phyloP scores from a whole-genome alignment of 2,797 vertebrate genomes.

The Prionace glauca region DNA sequence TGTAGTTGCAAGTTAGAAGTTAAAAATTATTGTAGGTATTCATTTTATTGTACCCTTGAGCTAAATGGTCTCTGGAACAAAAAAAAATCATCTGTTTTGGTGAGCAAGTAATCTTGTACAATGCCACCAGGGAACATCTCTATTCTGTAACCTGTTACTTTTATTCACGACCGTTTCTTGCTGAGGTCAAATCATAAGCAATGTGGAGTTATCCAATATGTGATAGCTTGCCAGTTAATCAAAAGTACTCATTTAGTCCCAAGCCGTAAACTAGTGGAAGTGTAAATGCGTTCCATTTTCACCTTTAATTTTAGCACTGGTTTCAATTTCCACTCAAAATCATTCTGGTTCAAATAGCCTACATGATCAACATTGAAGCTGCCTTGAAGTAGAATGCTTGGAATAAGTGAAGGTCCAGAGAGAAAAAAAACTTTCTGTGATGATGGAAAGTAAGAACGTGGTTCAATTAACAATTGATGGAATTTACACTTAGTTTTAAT shows the following conservation, averaged over 20 bases:
- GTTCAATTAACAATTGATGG: neutral
- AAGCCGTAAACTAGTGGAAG: neutral
- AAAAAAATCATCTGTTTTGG: neutral
- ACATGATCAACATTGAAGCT: neutral
- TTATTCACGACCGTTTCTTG: neutral
- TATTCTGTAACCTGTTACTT: neutral
- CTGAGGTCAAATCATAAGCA: neutral
- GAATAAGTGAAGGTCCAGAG: neutral
- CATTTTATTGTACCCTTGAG: neutral
- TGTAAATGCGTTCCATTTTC: conserved; percentile 10
- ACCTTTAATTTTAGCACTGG: conserved; percentile 27
- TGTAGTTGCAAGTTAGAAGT: neutral
- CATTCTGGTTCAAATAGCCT: neutral
- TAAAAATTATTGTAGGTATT: conserved; percentile 2
- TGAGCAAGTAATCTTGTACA: neutral
- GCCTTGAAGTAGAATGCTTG: neutral
- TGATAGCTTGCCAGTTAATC: conserved; percentile 28
- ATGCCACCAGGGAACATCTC: neutral
- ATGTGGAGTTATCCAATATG: neutral
- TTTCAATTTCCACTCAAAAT: conserved; percentile 5
- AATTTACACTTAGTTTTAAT: conserved; percentile 1
- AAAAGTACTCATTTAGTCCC: neutral
- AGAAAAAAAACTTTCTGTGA: too few relatives aligned
- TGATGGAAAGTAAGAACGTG: too few relatives aligned
- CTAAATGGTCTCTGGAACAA: neutral